Evolutionary conservation across 1,140 invertebrate species (phyloP), one percentile per base, ranked within the genome.

Genomic region (Cheumatopsyche charites): DNA sequence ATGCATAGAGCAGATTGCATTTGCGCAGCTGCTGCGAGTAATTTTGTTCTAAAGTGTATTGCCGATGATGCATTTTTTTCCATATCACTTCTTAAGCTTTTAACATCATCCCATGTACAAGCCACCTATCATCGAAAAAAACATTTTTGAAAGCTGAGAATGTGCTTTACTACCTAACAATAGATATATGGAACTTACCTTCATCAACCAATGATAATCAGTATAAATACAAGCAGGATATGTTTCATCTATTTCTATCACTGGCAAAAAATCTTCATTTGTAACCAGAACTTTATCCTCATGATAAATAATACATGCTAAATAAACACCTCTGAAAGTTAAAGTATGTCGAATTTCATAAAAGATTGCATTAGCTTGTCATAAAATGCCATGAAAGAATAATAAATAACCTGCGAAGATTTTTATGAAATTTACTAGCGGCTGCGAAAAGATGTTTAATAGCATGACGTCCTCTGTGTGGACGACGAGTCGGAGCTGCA

Each of bases 131-230:
- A 70, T 72, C 73, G 52, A 42, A 71, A 67, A 15, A 41, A 58
- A 73, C 41, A 68, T 63, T 11, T 43, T 25, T 15, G 17, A 19
- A 45, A 67, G 17, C 15, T 67, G 19, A n/a, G n/a, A n/a, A n/a
- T n/a, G n/a, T n/a, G n/a, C n/a, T n/a, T n/a, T n/a, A n/a, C n/a
- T n/a, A n/a, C n/a, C n/a, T n/a, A n/a, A n/a, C n/a, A n/a, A 45
- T 36, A n/a, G 1, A 70, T n/a, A 29, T 36, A 61, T 61, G 52
- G 1, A 23, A 15, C 63, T 76, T 82, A 98, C 93, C 87, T 98
- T 98, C 91, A 98, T 94, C 1, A 99, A 85, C 97, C 97, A 99
- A 82, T 98, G 93, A 80, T 97, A 95, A 82, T 99, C 96, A 71
- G 90, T 91, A 79, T 97, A 90, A 26, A 98, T 90, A 73, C 92